Evolutionary conservation across 2,888 invertebrate genomes (phyloP), one percentile per base, ranked within the genome.

Genomic region (Drosophila melanocephala): DNA sequence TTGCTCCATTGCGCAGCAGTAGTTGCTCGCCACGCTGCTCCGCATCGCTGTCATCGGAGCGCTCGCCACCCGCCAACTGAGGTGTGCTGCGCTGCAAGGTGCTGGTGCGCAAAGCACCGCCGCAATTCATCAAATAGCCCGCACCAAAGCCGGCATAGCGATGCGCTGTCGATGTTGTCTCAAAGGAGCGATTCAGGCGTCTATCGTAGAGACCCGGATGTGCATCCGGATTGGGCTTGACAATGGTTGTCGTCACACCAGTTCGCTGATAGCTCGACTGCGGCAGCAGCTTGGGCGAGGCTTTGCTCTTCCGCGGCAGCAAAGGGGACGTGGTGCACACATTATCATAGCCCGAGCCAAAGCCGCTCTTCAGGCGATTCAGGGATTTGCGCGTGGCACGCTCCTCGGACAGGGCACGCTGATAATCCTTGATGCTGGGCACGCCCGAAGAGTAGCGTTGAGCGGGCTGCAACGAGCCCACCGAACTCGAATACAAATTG

Each of bases 311-410:
- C 42, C 93, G 91, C 32, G 93, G 93, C 86, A 94, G 75, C 63
- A 93, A 69, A 10, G 93, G 93, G 32, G 93, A 93, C 2, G 47
- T 47, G 81, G 93, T 93, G 81, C 92, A 93, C 12, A 93, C 92
- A 78, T 93, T 94, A 67, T 93, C 93, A 68, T 93, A 94, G 39
- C 93, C 93, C 2, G 93, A 93, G 39, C 93, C 93, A 44, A 93
- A 93, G 52, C 93, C 93, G 71, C 93, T 93, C 79, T 93, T 93
- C 37, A 92, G 75, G 26, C 93, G 92, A 78, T 93, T 93, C 32
- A 93, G 67, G 0, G 93, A 93, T 63, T 93, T 93, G 66, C 93
- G 85, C 10, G 93, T 93, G 47, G 93, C 93, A 67, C 93, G 90
- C 74, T 93, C 93, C 62, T 93, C 93, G 0, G 93, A 92, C 76